These are phyloP conservation scores for Leucoraja ocellata DNA, from an alignment of 2,797 vertebrate species.

Conservation along the genomic window DNA sequence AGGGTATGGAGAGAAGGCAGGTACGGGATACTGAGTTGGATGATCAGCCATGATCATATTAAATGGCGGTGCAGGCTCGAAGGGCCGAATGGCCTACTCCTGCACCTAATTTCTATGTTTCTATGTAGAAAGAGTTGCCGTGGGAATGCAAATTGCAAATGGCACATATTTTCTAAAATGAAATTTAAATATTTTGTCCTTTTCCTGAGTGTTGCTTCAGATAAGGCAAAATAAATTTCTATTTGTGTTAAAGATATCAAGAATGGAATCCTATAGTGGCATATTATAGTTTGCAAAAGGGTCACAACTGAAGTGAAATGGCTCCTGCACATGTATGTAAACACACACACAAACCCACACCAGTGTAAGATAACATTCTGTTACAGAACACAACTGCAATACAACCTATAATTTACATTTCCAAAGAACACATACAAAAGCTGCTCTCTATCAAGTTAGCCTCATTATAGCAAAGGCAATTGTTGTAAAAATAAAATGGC, in stretches of 20 bases:
- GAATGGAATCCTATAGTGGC: background rate
- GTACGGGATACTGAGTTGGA: too few relatives aligned
- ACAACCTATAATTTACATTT: slow-evolving; percentile 22
- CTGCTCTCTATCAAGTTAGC: background rate
- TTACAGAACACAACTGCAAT: background rate
- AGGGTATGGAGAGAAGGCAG: too few relatives aligned
- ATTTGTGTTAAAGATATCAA: background rate
- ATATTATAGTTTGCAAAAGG: background rate
- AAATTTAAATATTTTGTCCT: background rate
- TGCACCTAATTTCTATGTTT: too few relatives aligned
- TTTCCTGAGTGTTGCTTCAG: background rate
- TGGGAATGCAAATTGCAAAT: too few relatives aligned
- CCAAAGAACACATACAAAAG: background rate
- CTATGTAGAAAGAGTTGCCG: background rate
- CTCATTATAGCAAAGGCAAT: slow-evolving; percentile 33
- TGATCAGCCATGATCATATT: too few relatives aligned
- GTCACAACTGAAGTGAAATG: background rate
- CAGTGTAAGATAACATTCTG: background rate
- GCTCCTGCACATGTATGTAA: too few relatives aligned
- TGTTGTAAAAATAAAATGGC: background rate
- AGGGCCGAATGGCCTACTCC: too few relatives aligned
- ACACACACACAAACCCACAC: background rate
- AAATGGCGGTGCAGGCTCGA: too few relatives aligned
- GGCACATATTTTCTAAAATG: background rate
- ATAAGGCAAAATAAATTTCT: background rate